Evolutionary conservation across 2,797 vertebrate genomes (phyloP).

Genomic region (Molossus alvarezi): DNA sequence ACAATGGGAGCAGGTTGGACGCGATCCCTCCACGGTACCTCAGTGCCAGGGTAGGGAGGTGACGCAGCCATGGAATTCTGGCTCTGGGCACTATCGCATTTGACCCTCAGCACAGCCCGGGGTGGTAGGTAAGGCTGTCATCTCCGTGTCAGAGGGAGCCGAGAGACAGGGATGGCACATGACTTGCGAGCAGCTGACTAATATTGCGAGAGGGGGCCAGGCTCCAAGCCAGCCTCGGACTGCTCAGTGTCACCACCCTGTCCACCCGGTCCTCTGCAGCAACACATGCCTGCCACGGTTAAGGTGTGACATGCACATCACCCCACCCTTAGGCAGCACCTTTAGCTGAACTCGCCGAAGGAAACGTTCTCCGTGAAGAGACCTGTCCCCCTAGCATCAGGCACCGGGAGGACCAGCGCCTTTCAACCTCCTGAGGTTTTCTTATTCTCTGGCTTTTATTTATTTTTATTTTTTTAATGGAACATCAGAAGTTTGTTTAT

Average conservation of each 20-base stretch:
- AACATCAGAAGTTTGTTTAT: too few relatives aligned
- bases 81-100: background rate
- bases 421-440: background rate
- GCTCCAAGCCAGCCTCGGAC: background rate
- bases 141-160: background rate
- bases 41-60: background rate
- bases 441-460: too few relatives aligned
- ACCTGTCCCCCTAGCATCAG: background rate
- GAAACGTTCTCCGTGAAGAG: background rate
- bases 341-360: background rate
- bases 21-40: background rate
- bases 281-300: background rate
- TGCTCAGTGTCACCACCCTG: too few relatives aligned
- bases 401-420: background rate
- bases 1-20: background rate
- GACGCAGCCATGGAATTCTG: background rate
- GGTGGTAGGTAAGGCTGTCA: background rate
- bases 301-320: background rate
- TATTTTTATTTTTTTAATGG: too few relatives aligned
- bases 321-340: background rate
- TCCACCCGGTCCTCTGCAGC: background rate
- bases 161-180: background rate
- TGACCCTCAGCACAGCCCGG: background rate
- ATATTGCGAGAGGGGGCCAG: background rate
- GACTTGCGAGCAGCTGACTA: background rate